phyloP scores from a whole-genome alignment of 2,888 invertebrate genomes.

The Apomyelois bistriatella region DNA sequence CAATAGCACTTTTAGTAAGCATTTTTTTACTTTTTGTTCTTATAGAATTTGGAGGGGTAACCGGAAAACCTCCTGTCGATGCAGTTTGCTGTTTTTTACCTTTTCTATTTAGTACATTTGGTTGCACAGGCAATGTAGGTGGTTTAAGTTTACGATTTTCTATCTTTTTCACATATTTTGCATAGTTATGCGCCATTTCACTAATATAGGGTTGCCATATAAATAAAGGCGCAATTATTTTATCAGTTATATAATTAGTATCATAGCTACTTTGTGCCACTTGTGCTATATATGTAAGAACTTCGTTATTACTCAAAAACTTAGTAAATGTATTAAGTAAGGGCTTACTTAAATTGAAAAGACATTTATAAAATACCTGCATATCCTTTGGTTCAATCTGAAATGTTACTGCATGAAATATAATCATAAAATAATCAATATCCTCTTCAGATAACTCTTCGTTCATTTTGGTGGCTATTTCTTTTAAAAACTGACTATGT shows the following conservation, averaged over 20 bases:
- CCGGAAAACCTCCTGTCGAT: slow-evolving; percentile 26
- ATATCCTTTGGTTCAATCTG: slow-evolving; percentile 50
- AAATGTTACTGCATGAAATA: slow-evolving; percentile 55
- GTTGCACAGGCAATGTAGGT: slow-evolving; percentile 53
- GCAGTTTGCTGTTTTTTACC: slow-evolving; percentile 27
- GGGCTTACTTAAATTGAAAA: slow-evolving; percentile 64
- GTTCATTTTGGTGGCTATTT: slow-evolving; percentile 42
- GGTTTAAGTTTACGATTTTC: slow-evolving; percentile 50
- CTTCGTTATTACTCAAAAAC: slow-evolving; percentile 66
- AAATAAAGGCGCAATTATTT: slow-evolving; percentile 71
- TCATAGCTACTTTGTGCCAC: slow-evolving; percentile 71
- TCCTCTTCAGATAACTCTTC: slow-evolving; percentile 52
- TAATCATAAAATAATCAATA: slow-evolving; percentile 55
- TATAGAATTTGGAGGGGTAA: slow-evolving; percentile 50
- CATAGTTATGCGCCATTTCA: slow-evolving; percentile 61
- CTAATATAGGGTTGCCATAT: slow-evolving; percentile 67
- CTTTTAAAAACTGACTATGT: slow-evolving; percentile 48
- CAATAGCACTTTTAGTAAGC: slow-evolving; percentile 58
- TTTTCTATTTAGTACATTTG: slow-evolving; percentile 54
- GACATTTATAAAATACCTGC: slow-evolving; percentile 56
- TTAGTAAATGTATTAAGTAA: slow-evolving; percentile 53
- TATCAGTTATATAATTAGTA: slow-evolving; percentile 67
- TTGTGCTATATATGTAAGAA: slow-evolving; percentile 63
- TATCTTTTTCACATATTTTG: slow-evolving; percentile 49
- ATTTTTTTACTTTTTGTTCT: slow-evolving; percentile 43